A percentile compares a stretch with the other conserved stretches of the same genome.
Evolutionary conservation across 2,113 vertebrate species (phyloP).

Genomic region (Charadrius vociferus): DNA sequence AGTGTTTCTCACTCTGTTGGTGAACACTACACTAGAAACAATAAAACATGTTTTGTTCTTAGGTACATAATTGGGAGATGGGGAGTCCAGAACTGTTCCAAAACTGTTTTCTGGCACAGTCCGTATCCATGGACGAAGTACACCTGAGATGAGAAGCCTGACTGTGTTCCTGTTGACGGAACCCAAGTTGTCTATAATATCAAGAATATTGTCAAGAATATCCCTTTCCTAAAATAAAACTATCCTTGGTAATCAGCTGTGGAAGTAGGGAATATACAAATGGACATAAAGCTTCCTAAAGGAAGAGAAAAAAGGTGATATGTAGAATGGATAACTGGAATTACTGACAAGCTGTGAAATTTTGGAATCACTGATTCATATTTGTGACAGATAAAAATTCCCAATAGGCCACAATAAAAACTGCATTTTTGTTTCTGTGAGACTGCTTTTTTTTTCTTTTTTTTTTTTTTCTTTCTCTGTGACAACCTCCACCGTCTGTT

Average conservation of each 20-base stretch:
- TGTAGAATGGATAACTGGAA: neutral
- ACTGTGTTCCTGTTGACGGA: neutral
- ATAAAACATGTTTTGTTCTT: neutral
- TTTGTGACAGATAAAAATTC: neutral
- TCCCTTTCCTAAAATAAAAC: neutral
- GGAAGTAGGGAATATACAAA: neutral
- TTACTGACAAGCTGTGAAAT: neutral
- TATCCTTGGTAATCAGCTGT: neutral
- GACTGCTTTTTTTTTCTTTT: neutral
- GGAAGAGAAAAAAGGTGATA: neutral
- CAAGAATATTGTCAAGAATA: too few relatives aligned
- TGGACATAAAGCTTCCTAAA: neutral
- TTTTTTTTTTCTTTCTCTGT: neutral
- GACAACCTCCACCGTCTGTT: conserved; percentile 32
- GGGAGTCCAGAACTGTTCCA: neutral
- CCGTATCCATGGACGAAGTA: neutral
- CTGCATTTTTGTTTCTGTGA: neutral
- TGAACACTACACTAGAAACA: neutral
- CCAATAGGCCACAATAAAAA: neutral
- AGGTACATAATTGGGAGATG: neutral
- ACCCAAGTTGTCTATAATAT: neutral
- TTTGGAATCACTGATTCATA: neutral
- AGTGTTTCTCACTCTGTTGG: neutral
- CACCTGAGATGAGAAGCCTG: neutral
- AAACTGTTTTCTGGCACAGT: neutral